A percentile compares a stretch with the other conserved stretches of the same genome.
These are phyloP conservation scores for Plumapathes pennacea DNA, from an alignment of 92 coral and sea anemone genomes.

Conservation along the genomic window DNA sequence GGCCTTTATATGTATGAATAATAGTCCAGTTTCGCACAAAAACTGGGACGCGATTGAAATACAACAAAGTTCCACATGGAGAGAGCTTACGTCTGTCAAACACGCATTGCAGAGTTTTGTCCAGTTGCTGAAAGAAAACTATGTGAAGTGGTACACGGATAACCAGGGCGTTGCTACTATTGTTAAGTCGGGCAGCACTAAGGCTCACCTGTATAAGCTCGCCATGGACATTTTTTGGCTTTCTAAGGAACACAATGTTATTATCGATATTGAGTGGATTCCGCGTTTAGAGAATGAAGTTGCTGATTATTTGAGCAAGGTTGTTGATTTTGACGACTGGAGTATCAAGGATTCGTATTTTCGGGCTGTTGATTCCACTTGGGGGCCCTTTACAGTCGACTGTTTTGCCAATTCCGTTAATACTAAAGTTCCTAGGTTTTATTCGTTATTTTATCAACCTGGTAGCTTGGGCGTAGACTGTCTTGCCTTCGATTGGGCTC, in stretches of 20 bases:
- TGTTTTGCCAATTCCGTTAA: constrained; percentile 42
- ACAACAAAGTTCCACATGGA: constrained; percentile 55
- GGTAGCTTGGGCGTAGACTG: constrained; percentile 44
- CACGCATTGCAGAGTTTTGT: constrained; percentile 30
- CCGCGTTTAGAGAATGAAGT: constrained; percentile 16
- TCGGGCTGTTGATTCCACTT: constrained; percentile 2
- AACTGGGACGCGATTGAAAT: constrained; percentile 44
- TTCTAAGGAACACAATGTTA: constrained; percentile 19
- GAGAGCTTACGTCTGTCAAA: constrained; percentile 19
- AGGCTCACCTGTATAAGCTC: constrained; percentile 27
- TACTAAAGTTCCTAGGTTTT: constrained; percentile 24
- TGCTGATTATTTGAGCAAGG: constrained; percentile 49
- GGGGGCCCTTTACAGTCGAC: constrained; percentile 45
- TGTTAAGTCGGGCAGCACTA: constrained; percentile 44
- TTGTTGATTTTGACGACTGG: constrained; percentile 55
- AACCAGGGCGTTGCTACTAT: constrained; percentile 29
- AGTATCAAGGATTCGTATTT: constrained; percentile 45
- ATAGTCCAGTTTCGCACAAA: constrained; percentile 15
- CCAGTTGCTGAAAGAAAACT: not conserved
- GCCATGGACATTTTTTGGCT: constrained; percentile 38
- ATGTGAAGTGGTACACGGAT: constrained; percentile 46
- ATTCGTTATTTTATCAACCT: constrained; percentile 40
- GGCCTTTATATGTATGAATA: constrained; percentile 27
- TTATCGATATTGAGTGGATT: constrained; percentile 43
- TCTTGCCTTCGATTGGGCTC: constrained; percentile 17